Percentiles rank a stretch among this genome's conserved stretches.
These are phyloP conservation scores for Eurypyga helias DNA, from an alignment of 2,113 vertebrate genomes.

Conservation along the genomic window DNA sequence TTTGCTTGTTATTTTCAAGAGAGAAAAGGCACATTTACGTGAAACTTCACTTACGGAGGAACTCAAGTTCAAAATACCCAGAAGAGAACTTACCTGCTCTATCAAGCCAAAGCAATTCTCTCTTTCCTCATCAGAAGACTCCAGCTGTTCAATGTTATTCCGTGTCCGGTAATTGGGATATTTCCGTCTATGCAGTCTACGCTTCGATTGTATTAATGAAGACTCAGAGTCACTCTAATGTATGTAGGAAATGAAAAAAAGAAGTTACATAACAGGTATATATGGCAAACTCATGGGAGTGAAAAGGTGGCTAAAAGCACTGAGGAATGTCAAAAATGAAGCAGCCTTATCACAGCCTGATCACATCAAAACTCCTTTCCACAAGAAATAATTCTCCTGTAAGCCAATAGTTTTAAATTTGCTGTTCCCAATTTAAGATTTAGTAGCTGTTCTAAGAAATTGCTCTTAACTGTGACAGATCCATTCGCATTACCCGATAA, in stretches of 20 bases:
- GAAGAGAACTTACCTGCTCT: constrained; percentile 61
- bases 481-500: background rate
- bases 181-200: constrained; percentile 76
- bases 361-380: background rate
- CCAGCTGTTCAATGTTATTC: constrained; percentile 74
- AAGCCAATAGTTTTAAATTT: background rate
- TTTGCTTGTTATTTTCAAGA: background rate
- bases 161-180: constrained; percentile 60
- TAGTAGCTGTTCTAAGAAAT: background rate
- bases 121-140: constrained; percentile 89
- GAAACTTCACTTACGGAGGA: background rate
- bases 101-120: constrained; percentile 83
- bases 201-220: constrained; percentile 68
- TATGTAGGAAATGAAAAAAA: background rate
- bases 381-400: background rate
- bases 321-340: background rate
- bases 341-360: background rate
- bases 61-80: background rate
- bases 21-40: background rate
- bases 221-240: constrained; percentile 85
- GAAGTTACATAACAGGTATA: background rate
- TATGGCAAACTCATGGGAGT: background rate
- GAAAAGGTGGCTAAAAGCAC: background rate
- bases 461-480: background rate
- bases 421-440: background rate